phyloP scores from a whole-genome alignment of 2,797 vertebrate genomes.

The Cossypha caffra region DNA sequence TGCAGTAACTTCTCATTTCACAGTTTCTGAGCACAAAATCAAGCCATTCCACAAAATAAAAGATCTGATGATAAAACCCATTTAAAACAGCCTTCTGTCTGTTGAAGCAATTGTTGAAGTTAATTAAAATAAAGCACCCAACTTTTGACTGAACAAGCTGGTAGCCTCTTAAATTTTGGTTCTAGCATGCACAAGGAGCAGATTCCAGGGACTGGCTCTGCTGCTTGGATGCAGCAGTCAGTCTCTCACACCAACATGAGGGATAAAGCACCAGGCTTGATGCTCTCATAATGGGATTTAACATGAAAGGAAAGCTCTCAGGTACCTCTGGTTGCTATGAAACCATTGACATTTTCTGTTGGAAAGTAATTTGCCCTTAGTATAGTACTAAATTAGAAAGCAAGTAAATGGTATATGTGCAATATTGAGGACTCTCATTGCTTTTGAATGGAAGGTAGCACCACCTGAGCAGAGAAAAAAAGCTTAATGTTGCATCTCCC shows the following conservation, averaged over 20 bases:
- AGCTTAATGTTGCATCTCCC: background rate
- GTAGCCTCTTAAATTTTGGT: background rate
- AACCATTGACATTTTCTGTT: conserved; percentile 49
- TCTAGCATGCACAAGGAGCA: background rate
- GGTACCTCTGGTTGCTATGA: conserved; percentile 50
- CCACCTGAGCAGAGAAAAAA: background rate
- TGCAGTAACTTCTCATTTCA: conserved; percentile 28
- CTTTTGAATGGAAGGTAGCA: background rate
- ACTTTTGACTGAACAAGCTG: background rate
- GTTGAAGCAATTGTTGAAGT: background rate
- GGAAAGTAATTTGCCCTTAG: conserved; percentile 39
- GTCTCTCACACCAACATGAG: background rate
- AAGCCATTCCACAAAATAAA: conserved; percentile 18
- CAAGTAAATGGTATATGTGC: conserved; percentile 4
- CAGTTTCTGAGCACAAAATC: conserved; percentile 38
- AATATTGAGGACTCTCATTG: background rate
- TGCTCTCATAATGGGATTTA: background rate
- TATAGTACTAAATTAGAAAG: conserved; percentile 34
- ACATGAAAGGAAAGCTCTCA: conserved; percentile 31
- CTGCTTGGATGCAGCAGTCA: background rate
- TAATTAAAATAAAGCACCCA: background rate
- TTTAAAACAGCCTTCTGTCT: conserved; percentile 21
- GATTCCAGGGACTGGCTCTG: background rate
- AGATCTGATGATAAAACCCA: background rate
- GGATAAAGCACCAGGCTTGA: background rate